These are phyloP conservation scores for Laodelphax striatellus DNA, from an alignment of 1,140 invertebrate species.

Conservation along the genomic window DNA sequence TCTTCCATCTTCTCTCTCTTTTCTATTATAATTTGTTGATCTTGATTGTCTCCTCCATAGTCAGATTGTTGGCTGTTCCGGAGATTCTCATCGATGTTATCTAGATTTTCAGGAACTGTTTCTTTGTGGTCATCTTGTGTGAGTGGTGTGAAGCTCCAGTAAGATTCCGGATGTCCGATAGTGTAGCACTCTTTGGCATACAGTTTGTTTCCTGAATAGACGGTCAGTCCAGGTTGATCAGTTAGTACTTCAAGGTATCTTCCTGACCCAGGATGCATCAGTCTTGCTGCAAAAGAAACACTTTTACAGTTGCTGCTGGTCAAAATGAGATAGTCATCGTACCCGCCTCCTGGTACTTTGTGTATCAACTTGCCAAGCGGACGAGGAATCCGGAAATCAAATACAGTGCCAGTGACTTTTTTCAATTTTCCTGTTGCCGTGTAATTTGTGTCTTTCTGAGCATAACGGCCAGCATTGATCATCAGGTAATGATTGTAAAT, in stretches of 20 bases:
- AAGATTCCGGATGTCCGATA: slow-evolving; percentile 13
- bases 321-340: slow-evolving; percentile 55
- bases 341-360: slow-evolving; percentile 40
- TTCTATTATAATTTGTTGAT: neutral
- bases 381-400: slow-evolving; percentile 50
- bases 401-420: slow-evolving; percentile 48
- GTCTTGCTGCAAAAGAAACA: slow-evolving; percentile 32
- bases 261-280: slow-evolving; percentile 55
- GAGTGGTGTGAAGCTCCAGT: neutral
- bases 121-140: neutral
- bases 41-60: neutral
- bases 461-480: slow-evolving; percentile 39
- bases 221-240: slow-evolving; percentile 46
- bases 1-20: neutral
- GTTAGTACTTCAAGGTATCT: slow-evolving; percentile 50
- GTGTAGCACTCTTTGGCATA: slow-evolving; percentile 21
- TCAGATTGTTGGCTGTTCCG: neutral
- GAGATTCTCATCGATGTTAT: neutral
- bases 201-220: slow-evolving; percentile 49
- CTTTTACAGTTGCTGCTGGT: slow-evolving; percentile 23
- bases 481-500: slow-evolving; percentile 38
- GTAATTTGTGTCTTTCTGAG: neutral
- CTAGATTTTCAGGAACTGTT: neutral
- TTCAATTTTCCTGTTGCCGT: slow-evolving; percentile 32
- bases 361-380: slow-evolving; percentile 37